Evolutionary conservation across 2,888 invertebrate species (phyloP), one percentile per base, ranked within the genome.

Genomic region (Elmis aenea): DNA sequence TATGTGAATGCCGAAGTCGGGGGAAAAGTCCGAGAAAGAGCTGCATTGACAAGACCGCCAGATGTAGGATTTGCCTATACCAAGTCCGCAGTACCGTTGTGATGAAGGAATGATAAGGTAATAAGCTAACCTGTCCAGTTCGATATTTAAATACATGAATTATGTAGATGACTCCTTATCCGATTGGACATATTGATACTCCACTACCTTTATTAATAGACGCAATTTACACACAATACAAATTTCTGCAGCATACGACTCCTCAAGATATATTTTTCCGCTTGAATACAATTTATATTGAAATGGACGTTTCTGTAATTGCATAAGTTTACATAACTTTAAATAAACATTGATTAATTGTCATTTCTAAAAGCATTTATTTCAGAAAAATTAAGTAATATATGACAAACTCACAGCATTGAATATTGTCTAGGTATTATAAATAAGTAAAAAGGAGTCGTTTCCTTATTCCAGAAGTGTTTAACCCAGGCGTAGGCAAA

Each of bases 101-200:
- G 64, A 64, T 64, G 63, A 61, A 58, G 57, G 54, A 53, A 61
- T 65, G 65, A 66, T 66, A 65, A 64, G 67, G 65, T 66, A 66
- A 63, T 66, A 66, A 66, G 59, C 59, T 58, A 61, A 58, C 59
- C 59, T n/a, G n/a, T n/a, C n/a, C n/a, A 52, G 59, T 50, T 51
- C 50, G 58, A 62, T 66, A 66, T 67, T 67, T 67, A 66, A 67
- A 67, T 66, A 63, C 62, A 67, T 67, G 64, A 66, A 67, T 67
- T 67, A 67, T 67, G 64, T 66, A 67, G 64, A 66, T 66, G 56
- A 52, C 59, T 62, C 62, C 62, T 65, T 66, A 65, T 64, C 61
- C 66, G 66, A 67, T 67, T 66, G 64, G 66, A 66, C 67, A 67
- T 67, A 67, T 67, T 66, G 67, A 67, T 67, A 67, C 63, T 66